phyloP scores from a whole-genome alignment of 2,888 invertebrate genomes.

The Myopa testacea region DNA sequence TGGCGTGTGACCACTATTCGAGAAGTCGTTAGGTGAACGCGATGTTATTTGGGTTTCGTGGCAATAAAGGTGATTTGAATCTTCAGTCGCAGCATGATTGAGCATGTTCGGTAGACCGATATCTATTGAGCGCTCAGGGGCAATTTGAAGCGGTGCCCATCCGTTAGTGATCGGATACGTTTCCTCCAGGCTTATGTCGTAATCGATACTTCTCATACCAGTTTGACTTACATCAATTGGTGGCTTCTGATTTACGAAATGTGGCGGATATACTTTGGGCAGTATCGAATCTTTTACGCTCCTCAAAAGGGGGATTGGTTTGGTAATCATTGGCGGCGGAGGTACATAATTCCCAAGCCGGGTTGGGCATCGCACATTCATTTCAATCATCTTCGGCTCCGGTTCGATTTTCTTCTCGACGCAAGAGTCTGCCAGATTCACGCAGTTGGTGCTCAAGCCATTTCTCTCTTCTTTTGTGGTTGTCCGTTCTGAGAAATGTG shows the following conservation, averaged over 20 bases:
- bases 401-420: background rate
- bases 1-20: background rate
- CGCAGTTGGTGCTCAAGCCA: background rate
- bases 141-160: background rate
- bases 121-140: conserved; percentile 18
- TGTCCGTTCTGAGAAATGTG: background rate
- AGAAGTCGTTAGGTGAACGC: background rate
- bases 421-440: conserved; percentile 13
- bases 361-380: conserved; percentile 7
- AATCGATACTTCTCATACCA: background rate
- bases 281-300: conserved; percentile 46
- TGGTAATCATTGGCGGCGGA: background rate
- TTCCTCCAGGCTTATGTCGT: background rate
- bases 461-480: background rate
- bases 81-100: background rate
- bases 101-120: background rate
- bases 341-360: background rate
- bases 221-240: conserved; percentile 38
- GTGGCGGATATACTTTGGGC: conserved; percentile 55
- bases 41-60: background rate
- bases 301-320: conserved; percentile 11
- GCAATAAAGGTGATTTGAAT: background rate
- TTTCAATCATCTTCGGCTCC: background rate
- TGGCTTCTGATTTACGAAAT: conserved; percentile 57
- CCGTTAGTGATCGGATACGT: background rate